These are phyloP conservation scores for Falco punctatus DNA, from an alignment of 2,113 vertebrate genomes.

Conservation along the genomic window DNA sequence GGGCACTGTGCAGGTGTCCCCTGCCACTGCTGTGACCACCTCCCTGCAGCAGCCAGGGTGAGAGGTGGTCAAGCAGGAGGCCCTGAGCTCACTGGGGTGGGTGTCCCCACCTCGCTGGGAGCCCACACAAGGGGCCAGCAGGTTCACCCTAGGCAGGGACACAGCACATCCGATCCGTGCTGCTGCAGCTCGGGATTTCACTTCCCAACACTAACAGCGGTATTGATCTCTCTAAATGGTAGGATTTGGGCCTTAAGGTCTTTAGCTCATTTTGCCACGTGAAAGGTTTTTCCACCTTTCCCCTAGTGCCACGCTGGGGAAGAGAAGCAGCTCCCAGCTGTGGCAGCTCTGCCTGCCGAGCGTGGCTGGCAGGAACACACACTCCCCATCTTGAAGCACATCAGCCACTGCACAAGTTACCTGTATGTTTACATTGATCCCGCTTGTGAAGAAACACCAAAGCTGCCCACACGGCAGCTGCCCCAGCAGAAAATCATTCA, in stretches of 20 bases:
- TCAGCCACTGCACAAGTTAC: accelerated
- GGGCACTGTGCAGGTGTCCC: too few species aligned
- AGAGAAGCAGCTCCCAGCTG: neutral
- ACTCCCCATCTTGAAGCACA: neutral
- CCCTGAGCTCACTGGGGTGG: too few species aligned
- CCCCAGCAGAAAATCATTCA: neutral
- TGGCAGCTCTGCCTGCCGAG: neutral
- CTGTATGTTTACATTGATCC: accelerated
- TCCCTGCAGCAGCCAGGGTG: accelerated
- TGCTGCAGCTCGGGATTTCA: accelerated
- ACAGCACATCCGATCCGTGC: neutral
- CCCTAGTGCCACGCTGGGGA: neutral
- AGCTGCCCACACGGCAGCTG: neutral
- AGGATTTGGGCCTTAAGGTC: neutral
- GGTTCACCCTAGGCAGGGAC: neutral
- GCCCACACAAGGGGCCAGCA: accelerated
- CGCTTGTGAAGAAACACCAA: neutral
- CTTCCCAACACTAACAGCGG: neutral
- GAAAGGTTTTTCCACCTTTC: neutral
- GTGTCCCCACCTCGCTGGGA: too few species aligned
- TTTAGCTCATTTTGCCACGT: neutral
- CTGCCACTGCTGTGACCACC: accelerated
- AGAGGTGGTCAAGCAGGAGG: neutral
- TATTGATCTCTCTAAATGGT: neutral
- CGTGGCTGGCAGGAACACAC: accelerated